These are phyloP conservation scores for Rhimphoctona megacephalus DNA, from an alignment of 2,888 invertebrate species.

Conservation along the genomic window DNA sequence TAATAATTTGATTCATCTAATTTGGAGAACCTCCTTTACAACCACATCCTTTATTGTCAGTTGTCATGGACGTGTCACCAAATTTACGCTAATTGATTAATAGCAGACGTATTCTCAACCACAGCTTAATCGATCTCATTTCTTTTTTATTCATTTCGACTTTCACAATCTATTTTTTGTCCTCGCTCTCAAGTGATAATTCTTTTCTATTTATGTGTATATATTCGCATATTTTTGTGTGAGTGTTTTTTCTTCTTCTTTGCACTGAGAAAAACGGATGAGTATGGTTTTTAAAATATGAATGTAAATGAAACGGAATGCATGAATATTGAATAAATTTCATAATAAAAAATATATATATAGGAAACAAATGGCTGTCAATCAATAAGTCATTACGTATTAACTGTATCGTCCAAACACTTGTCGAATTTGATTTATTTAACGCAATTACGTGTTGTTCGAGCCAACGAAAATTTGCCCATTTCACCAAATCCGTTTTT, in stretches of 20 bases:
- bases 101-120: conserved; percentile 59
- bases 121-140: conserved; percentile 38
- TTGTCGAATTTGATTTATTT: conserved; percentile 5
- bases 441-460: background rate
- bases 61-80: conserved; percentile 80
- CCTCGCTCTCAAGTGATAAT: conserved; percentile 36
- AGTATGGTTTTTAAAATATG: background rate
- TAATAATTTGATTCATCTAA: conserved; percentile 64
- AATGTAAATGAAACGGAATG: background rate
- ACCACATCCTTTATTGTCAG: conserved; percentile 81
- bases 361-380: background rate
- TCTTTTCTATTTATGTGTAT: conserved; percentile 1
- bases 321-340: background rate
- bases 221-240: conserved; percentile 16
- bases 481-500: conserved; percentile 31
- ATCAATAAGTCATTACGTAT: background rate
- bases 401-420: background rate
- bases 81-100: conserved; percentile 68
- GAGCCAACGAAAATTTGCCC: background rate
- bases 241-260: background rate
- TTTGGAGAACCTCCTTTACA: conserved; percentile 69
- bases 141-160: conserved; percentile 26
- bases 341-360: background rate
- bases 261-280: conserved; percentile 25
- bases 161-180: conserved; percentile 40